Percentiles rank a stretch among this genome's conserved stretches.
Evolutionary conservation across 1,140 invertebrate species (phyloP).

Genomic region (Cyphomyrmex costatus): DNA sequence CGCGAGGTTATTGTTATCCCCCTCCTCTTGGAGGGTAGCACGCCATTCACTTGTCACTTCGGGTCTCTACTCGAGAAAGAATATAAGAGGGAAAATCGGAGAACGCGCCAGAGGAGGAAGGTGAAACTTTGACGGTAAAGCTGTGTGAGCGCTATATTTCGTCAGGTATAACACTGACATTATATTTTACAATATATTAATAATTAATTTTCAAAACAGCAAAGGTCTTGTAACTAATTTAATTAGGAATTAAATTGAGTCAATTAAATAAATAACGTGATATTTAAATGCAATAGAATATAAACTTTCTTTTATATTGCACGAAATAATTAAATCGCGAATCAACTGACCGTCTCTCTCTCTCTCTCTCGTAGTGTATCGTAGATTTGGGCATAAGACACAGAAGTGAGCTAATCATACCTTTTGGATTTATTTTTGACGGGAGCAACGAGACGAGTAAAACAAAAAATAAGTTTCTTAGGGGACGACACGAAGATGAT

Average conservation of each 20-base stretch:
- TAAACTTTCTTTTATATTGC: background rate
- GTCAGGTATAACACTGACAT: background rate
- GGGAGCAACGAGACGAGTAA: constrained; percentile 14
- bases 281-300: background rate
- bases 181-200: constrained; percentile 7
- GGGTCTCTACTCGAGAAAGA: constrained; percentile 42
- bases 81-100: constrained; percentile 55
- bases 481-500: constrained; percentile 33
- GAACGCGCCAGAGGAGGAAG: constrained; percentile 18
- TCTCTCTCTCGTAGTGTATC: no score
- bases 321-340: background rate
- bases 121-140: constrained; percentile 35
- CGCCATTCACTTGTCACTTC: constrained; percentile 73
- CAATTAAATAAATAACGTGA: constrained; percentile 13
- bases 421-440: constrained; percentile 35
- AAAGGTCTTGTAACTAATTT: background rate
- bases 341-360: background rate
- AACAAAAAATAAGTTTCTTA: constrained; percentile 31
- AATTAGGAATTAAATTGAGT: background rate
- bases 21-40: constrained; percentile 43
- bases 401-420: constrained; percentile 13
- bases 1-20: constrained; percentile 66
- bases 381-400: background rate
- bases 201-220: constrained; percentile 17
- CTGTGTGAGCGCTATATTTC: background rate